phyloP scores from a whole-genome alignment of 1,140 invertebrate genomes.

The Ceratina japonica region DNA sequence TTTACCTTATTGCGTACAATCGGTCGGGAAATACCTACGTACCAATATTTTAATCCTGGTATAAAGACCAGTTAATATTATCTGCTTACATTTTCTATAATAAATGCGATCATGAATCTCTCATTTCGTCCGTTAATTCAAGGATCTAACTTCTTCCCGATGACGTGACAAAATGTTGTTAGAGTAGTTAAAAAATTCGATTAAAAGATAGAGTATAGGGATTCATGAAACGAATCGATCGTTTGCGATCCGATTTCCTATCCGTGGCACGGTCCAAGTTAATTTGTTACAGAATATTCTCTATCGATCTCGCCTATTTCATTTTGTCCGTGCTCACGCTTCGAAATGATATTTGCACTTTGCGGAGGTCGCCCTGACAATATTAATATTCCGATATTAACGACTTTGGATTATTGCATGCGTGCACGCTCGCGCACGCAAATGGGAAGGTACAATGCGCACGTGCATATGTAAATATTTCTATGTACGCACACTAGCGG shows the following conservation, averaged over 20 bases:
- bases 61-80: too few relatives aligned
- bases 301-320: constrained; percentile 24
- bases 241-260: background rate
- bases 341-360: constrained; percentile 41
- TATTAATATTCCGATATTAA: constrained; percentile 49
- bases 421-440: too few relatives aligned
- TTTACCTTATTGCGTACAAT: background rate
- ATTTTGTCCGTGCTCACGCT: constrained; percentile 15
- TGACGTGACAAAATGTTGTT: too few relatives aligned
- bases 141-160: background rate
- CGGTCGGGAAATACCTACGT: background rate
- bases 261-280: background rate
- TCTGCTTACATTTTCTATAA: too few relatives aligned
- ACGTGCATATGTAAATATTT: too few relatives aligned
- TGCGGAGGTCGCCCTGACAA: background rate
- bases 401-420: background rate
- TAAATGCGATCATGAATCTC: background rate
- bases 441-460: too few relatives aligned
- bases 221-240: constrained; percentile 19
- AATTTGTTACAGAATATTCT: constrained; percentile 40
- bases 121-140: background rate
- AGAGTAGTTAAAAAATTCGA: constrained; percentile 7
- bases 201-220: background rate
- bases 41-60: background rate
- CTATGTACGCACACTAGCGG: too few relatives aligned